Evolutionary conservation across 2,113 vertebrate species (phyloP).

Genomic region (Jaculus jaculus): DNA sequence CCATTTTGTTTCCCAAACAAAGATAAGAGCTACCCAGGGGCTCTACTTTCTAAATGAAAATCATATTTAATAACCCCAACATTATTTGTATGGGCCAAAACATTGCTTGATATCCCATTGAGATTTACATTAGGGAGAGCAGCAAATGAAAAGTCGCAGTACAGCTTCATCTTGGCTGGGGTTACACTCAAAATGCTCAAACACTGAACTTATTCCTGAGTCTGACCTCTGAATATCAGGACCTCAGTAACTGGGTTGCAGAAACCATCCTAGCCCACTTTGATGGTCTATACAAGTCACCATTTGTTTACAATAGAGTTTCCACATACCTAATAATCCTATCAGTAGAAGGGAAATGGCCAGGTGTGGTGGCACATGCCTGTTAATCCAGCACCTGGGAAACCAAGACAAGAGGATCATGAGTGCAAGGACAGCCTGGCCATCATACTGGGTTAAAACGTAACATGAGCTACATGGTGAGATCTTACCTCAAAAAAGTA

Average conservation of each 20-base stretch:
- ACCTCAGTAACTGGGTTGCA: background rate
- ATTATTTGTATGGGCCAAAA: slow-evolving; percentile 63
- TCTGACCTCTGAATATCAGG: background rate
- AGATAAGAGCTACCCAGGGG: slow-evolving; percentile 71
- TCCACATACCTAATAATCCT: background rate
- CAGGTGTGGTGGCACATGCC: background rate
- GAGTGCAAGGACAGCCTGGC: no score
- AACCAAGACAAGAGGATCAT: background rate
- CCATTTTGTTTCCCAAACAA: slow-evolving; percentile 74
- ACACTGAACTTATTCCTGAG: background rate
- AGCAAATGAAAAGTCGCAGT: slow-evolving; percentile 24
- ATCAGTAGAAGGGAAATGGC: background rate
- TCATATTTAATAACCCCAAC: slow-evolving; percentile 63
- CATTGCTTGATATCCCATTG: slow-evolving; percentile 56
- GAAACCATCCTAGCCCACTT: slow-evolving; percentile 2
- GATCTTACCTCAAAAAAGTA: background rate
- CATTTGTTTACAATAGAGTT: background rate
- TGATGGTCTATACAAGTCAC: background rate
- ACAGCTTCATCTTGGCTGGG: slow-evolving; percentile 37
- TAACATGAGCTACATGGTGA: background rate
- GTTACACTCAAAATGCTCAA: slow-evolving; percentile 25
- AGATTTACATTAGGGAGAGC: slow-evolving; percentile 52
- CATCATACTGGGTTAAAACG: background rate
- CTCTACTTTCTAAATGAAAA: slow-evolving; percentile 74
- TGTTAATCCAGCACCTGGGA: background rate